These are phyloP conservation scores for Sarcophaga subvicina DNA, from an alignment of 2,888 invertebrate genomes.

Conservation along the genomic window DNA sequence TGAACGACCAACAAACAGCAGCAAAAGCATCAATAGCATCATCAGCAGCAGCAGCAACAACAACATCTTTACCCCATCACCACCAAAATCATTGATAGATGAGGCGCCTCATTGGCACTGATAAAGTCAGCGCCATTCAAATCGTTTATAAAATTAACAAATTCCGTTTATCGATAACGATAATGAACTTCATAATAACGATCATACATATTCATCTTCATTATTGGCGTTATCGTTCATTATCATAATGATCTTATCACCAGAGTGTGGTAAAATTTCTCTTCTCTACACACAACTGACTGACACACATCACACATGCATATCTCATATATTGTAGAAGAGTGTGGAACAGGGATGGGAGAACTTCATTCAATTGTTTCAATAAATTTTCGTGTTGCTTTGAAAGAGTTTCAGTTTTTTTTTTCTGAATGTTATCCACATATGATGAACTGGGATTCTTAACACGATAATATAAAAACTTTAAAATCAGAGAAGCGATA, in stretches of 20 bases:
- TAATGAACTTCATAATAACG: conserved; percentile 34
- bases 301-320: too few relatives aligned
- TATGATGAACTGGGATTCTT: too few relatives aligned
- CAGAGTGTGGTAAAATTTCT: not conserved
- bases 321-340: too few relatives aligned
- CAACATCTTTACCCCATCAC: not conserved
- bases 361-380: too few relatives aligned
- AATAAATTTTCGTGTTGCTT: too few relatives aligned
- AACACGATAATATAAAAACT: too few relatives aligned
- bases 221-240: not conserved
- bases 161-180: conserved; percentile 37
- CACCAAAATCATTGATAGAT: conserved; percentile 66
- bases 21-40: too few relatives aligned
- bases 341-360: too few relatives aligned
- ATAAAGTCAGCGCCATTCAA: conserved; percentile 67
- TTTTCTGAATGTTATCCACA: too few relatives aligned
- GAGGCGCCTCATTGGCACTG: conserved; percentile 70
- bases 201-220: conserved; percentile 14
- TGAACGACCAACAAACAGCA: not conserved
- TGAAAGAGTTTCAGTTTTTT: too few relatives aligned
- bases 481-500: too few relatives aligned
- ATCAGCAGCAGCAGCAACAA: not conserved
- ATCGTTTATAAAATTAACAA: conserved; percentile 58
- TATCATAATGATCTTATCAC: conserved; percentile 43
- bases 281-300: too few relatives aligned